Evolutionary conservation across 2,797 vertebrate species (phyloP).

Genomic region (Cetoscarus ocellatus): DNA sequence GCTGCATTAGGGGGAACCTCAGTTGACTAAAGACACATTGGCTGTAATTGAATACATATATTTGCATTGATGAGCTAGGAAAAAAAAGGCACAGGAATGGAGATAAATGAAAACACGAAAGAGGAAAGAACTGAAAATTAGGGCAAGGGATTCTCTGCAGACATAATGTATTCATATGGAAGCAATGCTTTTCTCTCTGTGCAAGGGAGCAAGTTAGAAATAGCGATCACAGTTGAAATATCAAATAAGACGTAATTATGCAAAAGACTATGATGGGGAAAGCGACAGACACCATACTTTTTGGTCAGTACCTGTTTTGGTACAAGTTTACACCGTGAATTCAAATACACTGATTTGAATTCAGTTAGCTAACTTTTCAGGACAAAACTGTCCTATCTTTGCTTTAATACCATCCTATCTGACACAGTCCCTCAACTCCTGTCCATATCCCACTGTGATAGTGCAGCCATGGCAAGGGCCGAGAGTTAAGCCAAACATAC

Average conservation of each 20-base stretch:
- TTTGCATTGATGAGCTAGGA: conserved; percentile 44
- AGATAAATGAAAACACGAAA: conserved; percentile 21
- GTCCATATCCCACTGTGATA: conserved; percentile 53
- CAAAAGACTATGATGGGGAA: conserved; percentile 21
- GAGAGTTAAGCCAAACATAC: conserved; percentile 74
- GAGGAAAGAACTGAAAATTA: conserved; percentile 19
- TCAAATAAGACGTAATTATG: conserved; percentile 42
- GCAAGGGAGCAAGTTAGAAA: conserved; percentile 16
- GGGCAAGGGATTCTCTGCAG: conserved; percentile 17
- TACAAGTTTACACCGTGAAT: conserved; percentile 30
- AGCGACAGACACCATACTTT: conserved; percentile 9
- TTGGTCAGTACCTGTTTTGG: conserved; percentile 14
- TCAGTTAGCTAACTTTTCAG: conserved; percentile 41
- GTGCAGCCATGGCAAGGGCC: conserved; percentile 57
- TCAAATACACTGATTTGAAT: conserved; percentile 45
- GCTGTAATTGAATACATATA: conserved; percentile 43
- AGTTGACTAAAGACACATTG: conserved; percentile 13
- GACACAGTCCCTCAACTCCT: conserved; percentile 58
- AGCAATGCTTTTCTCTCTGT: conserved; percentile 20
- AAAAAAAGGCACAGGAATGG: conserved; percentile 2
- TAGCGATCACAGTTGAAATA: conserved; percentile 29
- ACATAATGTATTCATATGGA: conserved; percentile 28
- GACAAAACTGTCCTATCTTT: conserved; percentile 59
- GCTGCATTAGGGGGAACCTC: conserved; percentile 11
- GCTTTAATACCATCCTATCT: conserved; percentile 59